These are phyloP conservation scores for Crax fasciolata DNA, from an alignment of 2,797 vertebrate genomes.

Conservation along the genomic window DNA sequence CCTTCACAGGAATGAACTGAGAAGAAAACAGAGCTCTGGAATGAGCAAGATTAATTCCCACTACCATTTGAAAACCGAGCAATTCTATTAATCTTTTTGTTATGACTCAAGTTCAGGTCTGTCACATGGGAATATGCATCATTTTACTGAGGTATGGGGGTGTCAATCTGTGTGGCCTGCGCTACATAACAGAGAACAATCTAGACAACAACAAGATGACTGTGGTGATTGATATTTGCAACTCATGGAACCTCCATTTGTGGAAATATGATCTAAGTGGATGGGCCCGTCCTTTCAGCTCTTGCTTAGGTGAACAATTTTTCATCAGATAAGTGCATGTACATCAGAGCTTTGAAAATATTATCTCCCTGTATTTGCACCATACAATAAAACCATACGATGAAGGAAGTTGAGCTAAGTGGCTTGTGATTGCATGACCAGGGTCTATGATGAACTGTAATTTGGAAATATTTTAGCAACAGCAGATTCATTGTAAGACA, in stretches of 20 bases:
- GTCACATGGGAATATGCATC: neutral
- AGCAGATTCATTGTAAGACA: constrained; percentile 7
- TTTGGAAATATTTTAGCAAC: neutral
- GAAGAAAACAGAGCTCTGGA: neutral
- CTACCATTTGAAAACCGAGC: neutral
- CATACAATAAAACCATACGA: neutral
- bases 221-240: neutral
- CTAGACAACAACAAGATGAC: neutral
- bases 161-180: neutral
- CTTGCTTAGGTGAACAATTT: neutral
- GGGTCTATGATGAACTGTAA: neutral
- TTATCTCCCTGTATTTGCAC: neutral
- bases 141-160: neutral
- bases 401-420: neutral
- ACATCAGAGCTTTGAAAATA: neutral
- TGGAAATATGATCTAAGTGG: neutral
- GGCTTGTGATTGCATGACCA: neutral
- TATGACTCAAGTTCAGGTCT: neutral
- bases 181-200: neutral
- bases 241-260: neutral
- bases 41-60: neutral
- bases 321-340: neutral
- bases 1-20: neutral
- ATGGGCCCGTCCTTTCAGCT: neutral
- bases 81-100: neutral